Conservation (phyloP, 1,140 invertebrate species). For the Pseudoatta argentina region DNA sequence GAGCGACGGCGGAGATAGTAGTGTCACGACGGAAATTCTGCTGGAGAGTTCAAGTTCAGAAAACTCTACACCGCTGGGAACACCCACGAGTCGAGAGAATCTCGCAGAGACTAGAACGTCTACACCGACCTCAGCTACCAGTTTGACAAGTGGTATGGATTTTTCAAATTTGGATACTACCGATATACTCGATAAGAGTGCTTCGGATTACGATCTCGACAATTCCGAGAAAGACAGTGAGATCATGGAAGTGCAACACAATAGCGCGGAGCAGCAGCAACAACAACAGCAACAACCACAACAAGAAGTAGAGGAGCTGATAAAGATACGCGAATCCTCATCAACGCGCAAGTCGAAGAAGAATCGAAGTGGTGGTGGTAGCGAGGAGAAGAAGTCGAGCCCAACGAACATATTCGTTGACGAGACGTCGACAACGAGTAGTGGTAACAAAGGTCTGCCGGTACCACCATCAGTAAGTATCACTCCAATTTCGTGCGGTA, state of each 20-base stretch:
- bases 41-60: slow-evolving; percentile 90
- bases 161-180: slow-evolving; percentile 88
- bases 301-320: slow-evolving; percentile 88
- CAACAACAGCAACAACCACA: slow-evolving; percentile 74
- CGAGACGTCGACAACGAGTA: slow-evolving; percentile 79
- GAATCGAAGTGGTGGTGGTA: slow-evolving; percentile 45
- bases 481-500: slow-evolving; percentile 89
- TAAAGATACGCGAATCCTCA: slow-evolving; percentile 82
- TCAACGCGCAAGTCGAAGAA: slow-evolving; percentile 81
- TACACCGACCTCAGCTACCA: slow-evolving; percentile 88
- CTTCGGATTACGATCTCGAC: slow-evolving; percentile 88
- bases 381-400: slow-evolving; percentile 83
- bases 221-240: slow-evolving; percentile 80
- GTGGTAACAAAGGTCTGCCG: slow-evolving; percentile 32
- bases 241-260: slow-evolving; percentile 86
- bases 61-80: slow-evolving; percentile 87
- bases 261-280: slow-evolving; percentile 69
- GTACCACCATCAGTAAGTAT: slow-evolving; percentile 92
- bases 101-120: slow-evolving; percentile 85
- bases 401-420: slow-evolving; percentile 84
- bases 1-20: slow-evolving; percentile 79
- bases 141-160: slow-evolving; percentile 88
- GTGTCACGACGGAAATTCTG: slow-evolving; percentile 84
- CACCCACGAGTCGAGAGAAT: slow-evolving; percentile 86
- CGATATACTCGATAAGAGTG: slow-evolving; percentile 87